phyloP scores from a whole-genome alignment of 2,113 vertebrate species.

The Holacanthus passer region DNA sequence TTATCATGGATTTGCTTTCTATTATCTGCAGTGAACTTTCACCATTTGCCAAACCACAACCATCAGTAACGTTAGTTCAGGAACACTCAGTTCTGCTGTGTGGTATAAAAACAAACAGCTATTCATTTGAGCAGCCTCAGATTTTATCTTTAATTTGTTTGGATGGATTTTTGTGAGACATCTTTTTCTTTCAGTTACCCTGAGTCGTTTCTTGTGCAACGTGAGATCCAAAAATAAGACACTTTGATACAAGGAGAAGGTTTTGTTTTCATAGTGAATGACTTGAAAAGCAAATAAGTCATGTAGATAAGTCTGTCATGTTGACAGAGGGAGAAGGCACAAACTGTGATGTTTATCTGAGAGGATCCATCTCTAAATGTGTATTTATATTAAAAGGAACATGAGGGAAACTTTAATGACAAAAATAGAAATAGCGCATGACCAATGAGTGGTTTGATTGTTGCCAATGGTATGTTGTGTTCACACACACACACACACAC shows the following conservation, averaged over 20 bases:
- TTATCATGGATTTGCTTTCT: background rate
- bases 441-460: constrained; percentile 1
- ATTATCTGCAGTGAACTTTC: background rate
- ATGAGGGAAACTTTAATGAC: background rate
- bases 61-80: no score
- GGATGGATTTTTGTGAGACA: constrained; percentile 4
- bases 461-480: background rate
- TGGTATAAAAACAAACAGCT: background rate
- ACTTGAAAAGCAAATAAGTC: background rate
- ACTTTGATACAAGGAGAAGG: background rate
- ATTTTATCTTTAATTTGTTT: constrained; percentile 37
- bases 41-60: constrained; percentile 9
- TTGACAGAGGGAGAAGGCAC: background rate
- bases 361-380: background rate
- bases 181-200: constrained; percentile 7
- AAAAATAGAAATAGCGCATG: constrained; percentile 31
- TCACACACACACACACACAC: background rate
- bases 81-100: constrained; percentile 32
- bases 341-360: background rate
- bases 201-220: background rate
- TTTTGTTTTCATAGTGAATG: background rate
- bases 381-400: constrained; percentile 23
- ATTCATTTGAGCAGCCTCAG: background rate
- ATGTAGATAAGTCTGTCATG: background rate
- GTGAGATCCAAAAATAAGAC: background rate